These are phyloP conservation scores for Eulemur mongoz DNA, from an alignment of 2,797 vertebrate genomes.

Conservation along the genomic window DNA sequence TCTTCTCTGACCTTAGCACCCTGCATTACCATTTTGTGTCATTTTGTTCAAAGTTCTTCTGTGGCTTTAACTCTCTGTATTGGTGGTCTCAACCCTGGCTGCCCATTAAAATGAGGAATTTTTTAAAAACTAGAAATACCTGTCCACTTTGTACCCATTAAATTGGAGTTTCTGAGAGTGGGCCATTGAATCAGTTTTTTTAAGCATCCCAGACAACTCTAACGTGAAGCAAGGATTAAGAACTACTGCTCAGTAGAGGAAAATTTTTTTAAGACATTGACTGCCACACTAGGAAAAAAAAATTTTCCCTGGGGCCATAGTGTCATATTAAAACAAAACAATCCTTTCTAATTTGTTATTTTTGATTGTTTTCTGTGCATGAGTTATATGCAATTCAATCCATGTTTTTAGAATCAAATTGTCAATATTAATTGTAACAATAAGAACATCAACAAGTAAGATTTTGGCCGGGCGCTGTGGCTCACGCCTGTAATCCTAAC, in stretches of 20 bases:
- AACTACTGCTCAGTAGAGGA: background rate
- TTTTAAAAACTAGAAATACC: background rate
- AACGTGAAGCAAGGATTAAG: background rate
- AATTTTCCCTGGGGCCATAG: too few relatives aligned
- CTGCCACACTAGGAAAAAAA: too few relatives aligned
- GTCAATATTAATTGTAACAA: too few relatives aligned
- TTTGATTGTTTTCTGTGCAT: too few relatives aligned
- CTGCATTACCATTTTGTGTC: background rate
- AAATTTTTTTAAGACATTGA: background rate
- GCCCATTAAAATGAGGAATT: background rate
- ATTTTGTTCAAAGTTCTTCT: conserved; percentile 17
- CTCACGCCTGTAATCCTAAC: too few relatives aligned
- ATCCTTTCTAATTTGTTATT: too few relatives aligned
- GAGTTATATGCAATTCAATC: too few relatives aligned
- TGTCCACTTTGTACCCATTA: background rate
- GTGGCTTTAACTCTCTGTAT: background rate
- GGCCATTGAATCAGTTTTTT: background rate
- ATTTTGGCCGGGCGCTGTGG: too few relatives aligned
- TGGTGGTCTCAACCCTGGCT: background rate
- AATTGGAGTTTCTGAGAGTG: background rate
- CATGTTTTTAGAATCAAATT: too few relatives aligned
- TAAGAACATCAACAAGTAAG: too few relatives aligned
- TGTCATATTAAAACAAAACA: too few relatives aligned
- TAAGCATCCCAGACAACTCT: background rate
- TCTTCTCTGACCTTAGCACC: background rate